Conservation (phyloP, 2,888 invertebrate species). For the Axea sp. region DNA sequence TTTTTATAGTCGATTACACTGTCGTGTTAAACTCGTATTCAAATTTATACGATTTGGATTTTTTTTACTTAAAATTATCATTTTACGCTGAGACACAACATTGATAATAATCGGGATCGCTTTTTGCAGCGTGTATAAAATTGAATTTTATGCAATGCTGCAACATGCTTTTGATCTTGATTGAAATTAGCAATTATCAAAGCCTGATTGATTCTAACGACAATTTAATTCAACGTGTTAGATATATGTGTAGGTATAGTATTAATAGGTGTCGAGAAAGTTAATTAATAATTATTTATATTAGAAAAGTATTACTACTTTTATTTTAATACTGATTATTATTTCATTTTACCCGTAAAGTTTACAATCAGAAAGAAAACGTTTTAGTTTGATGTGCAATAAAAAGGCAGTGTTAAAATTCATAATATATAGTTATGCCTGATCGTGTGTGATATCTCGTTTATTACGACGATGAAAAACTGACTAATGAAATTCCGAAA, state of each 20-base stretch:
- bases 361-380: no score
- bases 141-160: constrained; percentile 3
- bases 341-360: no score
- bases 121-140: no score
- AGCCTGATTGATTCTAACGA: constrained; percentile 7
- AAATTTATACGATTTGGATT: constrained; percentile 4
- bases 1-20: no score
- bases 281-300: constrained; percentile 17
- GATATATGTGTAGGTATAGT: background rate
- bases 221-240: background rate
- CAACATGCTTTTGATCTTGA: background rate
- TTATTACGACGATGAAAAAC: no score
- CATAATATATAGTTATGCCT: no score
- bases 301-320: background rate
- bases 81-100: constrained; percentile 3
- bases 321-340: constrained; percentile 13
- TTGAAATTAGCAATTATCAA: constrained; percentile 17
- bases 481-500: no score
- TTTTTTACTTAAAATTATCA: background rate
- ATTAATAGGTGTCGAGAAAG: constrained; percentile 8
- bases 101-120: background rate
- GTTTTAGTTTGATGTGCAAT: no score
- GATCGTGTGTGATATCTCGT: no score
- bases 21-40: no score
- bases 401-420: no score